Evolutionary conservation across 1,140 invertebrate genomes (phyloP).

Genomic region (Pygmarrhopalites habei): DNA sequence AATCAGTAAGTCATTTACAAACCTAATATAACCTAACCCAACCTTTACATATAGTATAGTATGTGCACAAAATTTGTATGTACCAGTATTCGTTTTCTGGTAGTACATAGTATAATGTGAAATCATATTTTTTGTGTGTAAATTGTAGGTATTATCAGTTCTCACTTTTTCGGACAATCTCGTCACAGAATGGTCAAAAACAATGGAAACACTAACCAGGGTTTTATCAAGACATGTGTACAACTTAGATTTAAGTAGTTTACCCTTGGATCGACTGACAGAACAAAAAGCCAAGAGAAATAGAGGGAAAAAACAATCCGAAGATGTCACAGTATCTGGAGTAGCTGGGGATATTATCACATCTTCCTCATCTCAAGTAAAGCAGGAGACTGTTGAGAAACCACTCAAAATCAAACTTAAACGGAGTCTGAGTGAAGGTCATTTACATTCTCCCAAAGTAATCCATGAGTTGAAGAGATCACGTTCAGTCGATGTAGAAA

Average conservation of each 20-base stretch:
- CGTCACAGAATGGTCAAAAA: conserved; percentile 96
- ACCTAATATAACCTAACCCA: no score
- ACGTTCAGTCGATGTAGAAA: neutral
- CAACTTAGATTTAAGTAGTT: conserved; percentile 78
- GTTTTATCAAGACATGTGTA: conserved; percentile 90
- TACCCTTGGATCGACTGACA: conserved; percentile 74
- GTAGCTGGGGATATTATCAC: neutral
- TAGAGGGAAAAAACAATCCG: conserved; percentile 33
- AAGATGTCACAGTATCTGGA: neutral
- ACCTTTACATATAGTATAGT: no score
- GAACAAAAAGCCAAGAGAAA: conserved; percentile 73
- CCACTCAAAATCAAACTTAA: conserved; percentile 14
- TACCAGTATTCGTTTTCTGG: no score
- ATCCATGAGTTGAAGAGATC: neutral
- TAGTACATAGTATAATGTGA: no score
- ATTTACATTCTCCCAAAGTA: neutral
- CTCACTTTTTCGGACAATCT: conserved; percentile 92
- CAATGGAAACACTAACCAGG: conserved; percentile 86
- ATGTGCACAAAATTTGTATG: no score
- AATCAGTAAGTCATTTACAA: conserved; percentile 78
- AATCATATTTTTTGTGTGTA: no score
- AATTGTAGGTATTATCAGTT: no score
- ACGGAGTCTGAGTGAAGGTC: conserved; percentile 38
- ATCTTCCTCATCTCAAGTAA: no score
- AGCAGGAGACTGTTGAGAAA: neutral